These are phyloP conservation scores for Chanos chanos DNA, from an alignment of 2,797 vertebrate genomes.

Conservation along the genomic window DNA sequence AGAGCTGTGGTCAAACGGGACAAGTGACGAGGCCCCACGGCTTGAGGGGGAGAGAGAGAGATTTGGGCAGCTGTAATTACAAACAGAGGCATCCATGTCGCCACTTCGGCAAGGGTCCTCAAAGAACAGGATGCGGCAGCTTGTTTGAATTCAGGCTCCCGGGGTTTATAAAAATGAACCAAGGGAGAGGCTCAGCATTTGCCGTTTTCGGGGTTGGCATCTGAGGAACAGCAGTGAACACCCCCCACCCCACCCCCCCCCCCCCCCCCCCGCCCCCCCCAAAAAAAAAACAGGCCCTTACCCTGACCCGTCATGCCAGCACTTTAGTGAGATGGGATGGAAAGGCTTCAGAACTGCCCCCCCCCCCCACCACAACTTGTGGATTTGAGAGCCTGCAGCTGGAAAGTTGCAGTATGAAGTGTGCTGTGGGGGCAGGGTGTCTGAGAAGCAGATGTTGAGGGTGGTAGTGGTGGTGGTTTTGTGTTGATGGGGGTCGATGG, in stretches of 20 bases:
- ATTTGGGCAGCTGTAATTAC: conserved; percentile 23
- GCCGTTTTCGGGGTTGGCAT: conserved; percentile 20
- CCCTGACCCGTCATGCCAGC: conserved; percentile 26
- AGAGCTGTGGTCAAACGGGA: conserved; percentile 26
- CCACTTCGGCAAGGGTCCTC: neutral
- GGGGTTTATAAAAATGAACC: conserved; percentile 20
- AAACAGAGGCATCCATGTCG: conserved; percentile 15
- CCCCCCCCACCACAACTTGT: conserved; percentile 2
- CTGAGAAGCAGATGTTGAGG: conserved; percentile 16
- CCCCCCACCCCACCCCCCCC: too few relatives aligned
- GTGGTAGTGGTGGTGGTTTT: neutral
- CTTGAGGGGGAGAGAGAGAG: conserved; percentile 9
- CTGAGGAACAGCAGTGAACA: conserved; percentile 15
- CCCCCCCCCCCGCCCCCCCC: too few relatives aligned
- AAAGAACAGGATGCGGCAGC: conserved; percentile 9
- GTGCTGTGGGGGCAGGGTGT: conserved; percentile 2
- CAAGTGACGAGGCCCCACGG: conserved; percentile 15
- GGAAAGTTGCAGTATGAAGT: conserved; percentile 19
- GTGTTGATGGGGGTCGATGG: neutral
- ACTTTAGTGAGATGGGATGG: conserved; percentile 21
- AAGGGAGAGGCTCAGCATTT: conserved; percentile 13
- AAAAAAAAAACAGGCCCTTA: conserved; percentile 21
- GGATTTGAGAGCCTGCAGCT: conserved; percentile 35
- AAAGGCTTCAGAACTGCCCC: conserved; percentile 20
- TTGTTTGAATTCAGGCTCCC: conserved; percentile 13